Evolutionary conservation across 2,888 invertebrate species (phyloP), one percentile per base, ranked within the genome.

Genomic region (Volucella inflata): DNA sequence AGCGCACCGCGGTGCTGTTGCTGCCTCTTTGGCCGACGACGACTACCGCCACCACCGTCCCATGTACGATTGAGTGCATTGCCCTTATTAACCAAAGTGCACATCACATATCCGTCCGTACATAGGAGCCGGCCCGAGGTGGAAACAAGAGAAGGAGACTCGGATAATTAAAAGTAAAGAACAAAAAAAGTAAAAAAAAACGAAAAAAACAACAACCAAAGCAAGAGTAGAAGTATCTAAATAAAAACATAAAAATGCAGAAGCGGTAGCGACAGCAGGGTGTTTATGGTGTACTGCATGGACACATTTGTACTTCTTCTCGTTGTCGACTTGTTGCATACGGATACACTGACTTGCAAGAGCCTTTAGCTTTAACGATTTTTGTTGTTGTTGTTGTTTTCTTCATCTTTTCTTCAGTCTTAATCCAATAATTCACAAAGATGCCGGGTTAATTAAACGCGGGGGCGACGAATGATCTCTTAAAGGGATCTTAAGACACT

Each of bases 71-170:
- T 46, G 51, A 85, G 85, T 81, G 80, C 85, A 85, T 76, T 85
- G 85, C 85, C 85, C 85, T 85, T 81, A 85, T 85, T 85, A 85
- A 50, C 60, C 67, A 80, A 80, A 85, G 81, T 76, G 57, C 71
- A 85, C 81, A 72, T 30, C 67, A 60, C 16, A 42, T 44, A 42
- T 8, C 12, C 46, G 14, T 8, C 12, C 46, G 14, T 51, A 64
- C 57, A 53, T 17, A 21, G 48, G 36, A 36, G 60, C 0, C 30
- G 30, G 30, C 30, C 6, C 30, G 30, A 30, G 6, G 30, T 30
- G 30, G 30, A 59, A 21, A 46, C 62, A 60, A 78, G 68, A 59
- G 55, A 68, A 70, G 71, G 48, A 71, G 64, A 53, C 21, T 55
- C 53, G 62, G 53, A 78, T 85, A 85, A 85, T 85, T 80, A 80